A percentile compares a stretch with the other conserved stretches of the same genome.
These are phyloP conservation scores for Bombus polaris DNA, from an alignment of 1,140 invertebrate genomes.

Conservation along the genomic window DNA sequence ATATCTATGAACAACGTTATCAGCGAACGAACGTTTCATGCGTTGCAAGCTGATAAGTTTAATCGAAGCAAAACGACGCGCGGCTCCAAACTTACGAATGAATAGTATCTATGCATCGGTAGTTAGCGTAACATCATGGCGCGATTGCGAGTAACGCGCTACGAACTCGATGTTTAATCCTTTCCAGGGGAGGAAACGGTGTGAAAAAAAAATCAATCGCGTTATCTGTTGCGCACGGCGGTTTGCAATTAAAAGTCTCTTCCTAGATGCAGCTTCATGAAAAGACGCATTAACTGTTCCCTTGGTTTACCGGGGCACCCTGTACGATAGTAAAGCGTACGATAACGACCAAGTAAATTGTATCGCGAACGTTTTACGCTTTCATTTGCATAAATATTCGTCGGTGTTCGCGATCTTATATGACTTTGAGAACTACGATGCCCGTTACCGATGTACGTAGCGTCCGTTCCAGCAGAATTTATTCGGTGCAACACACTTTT, in stretches of 20 bases:
- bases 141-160: conserved; percentile 23
- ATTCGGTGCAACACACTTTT: conserved; percentile 19
- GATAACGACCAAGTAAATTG: conserved; percentile 59
- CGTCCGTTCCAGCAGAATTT: conserved; percentile 47
- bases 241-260: conserved; percentile 34
- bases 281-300: conserved; percentile 3
- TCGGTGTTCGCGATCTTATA: conserved; percentile 32
- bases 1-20: background rate
- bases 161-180: conserved; percentile 10
- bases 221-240: conserved; percentile 20
- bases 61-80: background rate
- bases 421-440: conserved; percentile 22
- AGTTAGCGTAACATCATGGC: background rate
- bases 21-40: background rate
- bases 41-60: background rate
- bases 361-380: conserved; percentile 55
- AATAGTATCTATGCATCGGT: background rate
- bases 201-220: background rate
- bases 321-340: conserved; percentile 34
- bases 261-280: conserved; percentile 1
- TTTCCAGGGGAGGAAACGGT: background rate
- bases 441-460: background rate
- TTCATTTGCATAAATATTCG: conserved; percentile 66
- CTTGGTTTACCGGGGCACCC: conserved; percentile 9
- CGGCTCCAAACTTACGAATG: background rate